A percentile compares a stretch with the other conserved stretches of the same genome.
Conservation (phyloP, 2,113 vertebrate species). For the Rhinoderma darwinii region DNA sequence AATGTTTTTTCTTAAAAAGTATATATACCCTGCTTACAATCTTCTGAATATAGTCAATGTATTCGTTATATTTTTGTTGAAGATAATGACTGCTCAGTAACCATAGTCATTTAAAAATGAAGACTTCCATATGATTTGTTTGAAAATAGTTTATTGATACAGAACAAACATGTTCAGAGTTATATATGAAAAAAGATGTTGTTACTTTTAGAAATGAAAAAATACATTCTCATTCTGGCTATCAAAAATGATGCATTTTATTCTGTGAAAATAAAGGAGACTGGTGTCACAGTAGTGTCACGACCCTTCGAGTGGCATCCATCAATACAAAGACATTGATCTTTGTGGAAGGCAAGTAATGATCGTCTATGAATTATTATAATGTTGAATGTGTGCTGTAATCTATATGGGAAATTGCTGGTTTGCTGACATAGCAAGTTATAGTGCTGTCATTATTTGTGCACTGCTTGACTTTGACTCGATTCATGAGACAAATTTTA, state of each 20-base stretch:
- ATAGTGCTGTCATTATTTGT: conserved; percentile 11
- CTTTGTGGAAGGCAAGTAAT: not conserved
- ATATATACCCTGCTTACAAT: too few species aligned
- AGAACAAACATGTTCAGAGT: not conserved
- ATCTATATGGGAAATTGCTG: conserved; percentile 34
- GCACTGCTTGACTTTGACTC: conserved; percentile 15
- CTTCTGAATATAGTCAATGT: too few species aligned
- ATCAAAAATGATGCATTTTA: not conserved
- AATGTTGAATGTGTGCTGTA: conserved; percentile 22
- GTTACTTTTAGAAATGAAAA: too few species aligned
- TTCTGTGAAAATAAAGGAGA: not conserved
- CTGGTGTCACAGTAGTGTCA: not conserved
- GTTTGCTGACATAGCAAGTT: conserved; percentile 26
- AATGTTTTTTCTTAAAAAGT: too few species aligned
- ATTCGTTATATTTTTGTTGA: too few species aligned
- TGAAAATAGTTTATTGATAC: not conserved
- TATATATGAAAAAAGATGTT: not conserved
- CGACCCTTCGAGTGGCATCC: not conserved
- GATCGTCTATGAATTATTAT: conserved; percentile 37
- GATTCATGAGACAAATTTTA: conserved; percentile 10
- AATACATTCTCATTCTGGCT: too few species aligned
- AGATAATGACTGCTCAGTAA: too few species aligned
- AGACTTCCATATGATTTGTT: too few species aligned
- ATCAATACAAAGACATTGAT: conserved; percentile 18
- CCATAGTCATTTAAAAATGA: too few species aligned